Base-by-base conservation (phyloP, 2,113 vertebrate species). In the Fukomys damarensis region DNA sequence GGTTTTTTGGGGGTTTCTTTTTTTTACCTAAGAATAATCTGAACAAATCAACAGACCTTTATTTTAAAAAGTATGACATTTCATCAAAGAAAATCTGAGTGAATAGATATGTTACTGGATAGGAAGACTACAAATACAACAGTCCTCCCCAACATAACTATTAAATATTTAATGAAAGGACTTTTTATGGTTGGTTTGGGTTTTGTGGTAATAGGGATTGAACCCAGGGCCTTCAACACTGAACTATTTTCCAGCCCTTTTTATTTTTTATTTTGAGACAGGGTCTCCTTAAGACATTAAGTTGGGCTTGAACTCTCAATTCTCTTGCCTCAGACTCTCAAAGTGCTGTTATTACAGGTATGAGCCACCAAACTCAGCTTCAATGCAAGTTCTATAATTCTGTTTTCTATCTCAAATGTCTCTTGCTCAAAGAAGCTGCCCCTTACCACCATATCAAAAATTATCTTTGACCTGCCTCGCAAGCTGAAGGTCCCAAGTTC, bases 21-120 rank as follows among this genome's bases (percentile, higher is more conserved):
- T n/a, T n/a, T n/a, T n/a, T n/a, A n/a, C 32, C 28, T 88, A 81
- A 92, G 52, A 86, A 96, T 85, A 89, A 61, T 92, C 68, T 89
- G 59, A 59, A 68, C 28, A 91, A 83, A 87, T 56, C 5, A 72
- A 43, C 81, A 68, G 58, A 76, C 43, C 19, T 93, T 30, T 83
- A 83, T 93, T 70, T 56, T 66, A 87, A 32, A 72, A 56, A 93
- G 10, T 91, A 91, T 70, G 38, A 87, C 82, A 83, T 43, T 74
- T 76, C 80, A 95, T 74, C 61, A 77, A 93, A 87, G 76, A 79
- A 91, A 84, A 72, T 35, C n/a, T 86, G 41, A 96, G 52, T 63
- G 54, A 88, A 56, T 13, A 24, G 68, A 41, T 35, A 93, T 83
- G 17, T 63, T 84, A 43, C 8, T 83, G 9, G 38, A 65, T 49